Percentiles rank a stretch among this genome's conserved stretches.
Conservation (phyloP, 1,140 invertebrate genomes). For the Drosophila kohkoa region DNA sequence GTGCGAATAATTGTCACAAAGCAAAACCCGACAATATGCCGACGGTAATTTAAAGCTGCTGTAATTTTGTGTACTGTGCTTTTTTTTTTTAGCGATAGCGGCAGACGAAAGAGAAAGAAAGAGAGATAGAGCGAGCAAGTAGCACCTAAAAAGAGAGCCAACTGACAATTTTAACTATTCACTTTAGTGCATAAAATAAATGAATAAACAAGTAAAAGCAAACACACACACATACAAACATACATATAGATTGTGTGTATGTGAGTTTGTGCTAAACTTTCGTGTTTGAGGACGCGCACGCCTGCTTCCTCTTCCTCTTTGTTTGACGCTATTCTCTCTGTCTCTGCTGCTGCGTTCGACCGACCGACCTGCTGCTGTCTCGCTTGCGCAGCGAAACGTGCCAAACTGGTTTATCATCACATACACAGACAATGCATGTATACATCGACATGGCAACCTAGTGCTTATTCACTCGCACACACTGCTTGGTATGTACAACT, state of each 20-base stretch:
- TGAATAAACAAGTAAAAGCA: background rate
- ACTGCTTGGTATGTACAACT: slow-evolving; percentile 64
- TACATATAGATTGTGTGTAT: background rate
- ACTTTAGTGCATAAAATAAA: slow-evolving; percentile 4
- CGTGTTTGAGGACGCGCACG: slow-evolving; percentile 53
- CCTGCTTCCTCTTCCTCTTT: slow-evolving; percentile 51
- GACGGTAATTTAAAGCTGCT: slow-evolving; percentile 34
- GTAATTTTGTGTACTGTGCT: slow-evolving; percentile 25
- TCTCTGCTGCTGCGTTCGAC: slow-evolving; percentile 58
- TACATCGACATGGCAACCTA: slow-evolving; percentile 31
- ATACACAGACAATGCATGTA: slow-evolving; percentile 39
- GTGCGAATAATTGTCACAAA: slow-evolving; percentile 52
- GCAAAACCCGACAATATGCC: slow-evolving; percentile 24
- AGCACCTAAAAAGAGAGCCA: background rate
- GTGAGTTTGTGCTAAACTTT: slow-evolving; percentile 9
- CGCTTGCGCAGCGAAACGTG: slow-evolving; percentile 73
- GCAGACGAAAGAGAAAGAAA: background rate
- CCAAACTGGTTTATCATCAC: slow-evolving; percentile 72
- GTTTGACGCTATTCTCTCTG: slow-evolving; percentile 68
- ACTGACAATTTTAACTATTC: slow-evolving; percentile 15
- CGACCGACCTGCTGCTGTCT: slow-evolving; percentile 52
- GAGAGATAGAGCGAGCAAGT: slow-evolving; percentile 1
- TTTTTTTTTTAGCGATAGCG: slow-evolving; percentile 36
- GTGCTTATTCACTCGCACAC: slow-evolving; percentile 48
- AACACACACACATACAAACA: background rate